Conservation (phyloP, 2,797 vertebrate genomes). For the Crypturellus tataupa region DNA sequence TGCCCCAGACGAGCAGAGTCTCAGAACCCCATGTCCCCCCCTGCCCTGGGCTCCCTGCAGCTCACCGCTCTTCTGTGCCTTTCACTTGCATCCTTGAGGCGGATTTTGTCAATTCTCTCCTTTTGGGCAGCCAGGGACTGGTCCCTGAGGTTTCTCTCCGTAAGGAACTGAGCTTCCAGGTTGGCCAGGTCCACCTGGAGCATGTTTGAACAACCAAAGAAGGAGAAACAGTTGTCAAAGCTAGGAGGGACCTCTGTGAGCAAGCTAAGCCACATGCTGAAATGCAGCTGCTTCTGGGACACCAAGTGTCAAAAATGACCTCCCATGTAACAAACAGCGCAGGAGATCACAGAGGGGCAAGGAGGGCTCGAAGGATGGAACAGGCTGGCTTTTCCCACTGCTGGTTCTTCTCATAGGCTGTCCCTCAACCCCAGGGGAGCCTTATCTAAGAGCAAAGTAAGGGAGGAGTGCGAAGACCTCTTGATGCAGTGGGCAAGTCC, state of each 20-base stretch:
- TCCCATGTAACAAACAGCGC: rapidly evolving
- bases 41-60: not conserved
- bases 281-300: not conserved
- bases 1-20: too few relatives aligned
- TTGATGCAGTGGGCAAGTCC: not conserved
- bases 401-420: not conserved
- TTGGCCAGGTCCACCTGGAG: not conserved
- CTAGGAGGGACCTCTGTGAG: not conserved
- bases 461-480: not conserved
- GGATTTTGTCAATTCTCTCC: not conserved
- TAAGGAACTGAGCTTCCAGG: not conserved
- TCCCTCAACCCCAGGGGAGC: not conserved
- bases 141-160: not conserved
- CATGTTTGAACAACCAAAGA: not conserved
- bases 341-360: not conserved
- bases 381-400: not conserved
- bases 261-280: too few relatives aligned
- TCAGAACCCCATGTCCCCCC: not conserved
- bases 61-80: not conserved
- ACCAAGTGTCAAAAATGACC: not conserved
- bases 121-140: not conserved
- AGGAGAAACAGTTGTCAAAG: not conserved
- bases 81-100: rapidly evolving
- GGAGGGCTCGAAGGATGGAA: not conserved
- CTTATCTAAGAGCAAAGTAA: too few relatives aligned